Evolutionary conservation across 2,113 vertebrate genomes (phyloP).

Genomic region (Scomber colias): DNA sequence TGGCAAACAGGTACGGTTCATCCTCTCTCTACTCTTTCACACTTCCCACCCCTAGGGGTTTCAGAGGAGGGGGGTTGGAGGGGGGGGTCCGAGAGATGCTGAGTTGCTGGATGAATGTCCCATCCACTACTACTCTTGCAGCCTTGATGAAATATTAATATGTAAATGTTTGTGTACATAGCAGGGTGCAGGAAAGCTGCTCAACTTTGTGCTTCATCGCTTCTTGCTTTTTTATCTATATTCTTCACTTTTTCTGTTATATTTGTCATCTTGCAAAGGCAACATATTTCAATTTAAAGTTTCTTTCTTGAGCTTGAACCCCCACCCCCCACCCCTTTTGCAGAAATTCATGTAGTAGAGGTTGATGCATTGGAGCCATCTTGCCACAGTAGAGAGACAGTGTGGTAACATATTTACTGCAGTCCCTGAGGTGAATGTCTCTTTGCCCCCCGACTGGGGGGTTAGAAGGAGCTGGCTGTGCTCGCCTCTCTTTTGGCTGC

Average conservation of each 20-base stretch:
- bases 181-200: background rate
- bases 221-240: background rate
- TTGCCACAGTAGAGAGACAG: constrained; percentile 37
- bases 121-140: constrained; percentile 6
- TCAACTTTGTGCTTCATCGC: background rate
- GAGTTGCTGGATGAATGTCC: constrained; percentile 10
- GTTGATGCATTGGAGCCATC: constrained; percentile 59
- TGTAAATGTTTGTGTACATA: constrained; percentile 40
- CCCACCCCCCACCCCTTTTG: background rate
- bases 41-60: background rate
- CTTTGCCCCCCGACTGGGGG: constrained; percentile 29
- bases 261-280: background rate
- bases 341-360: constrained; percentile 26
- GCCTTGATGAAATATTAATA: constrained; percentile 48
- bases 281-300: constrained; percentile 34
- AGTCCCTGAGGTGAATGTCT: constrained; percentile 62
- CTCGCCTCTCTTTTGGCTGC: constrained; percentile 24
- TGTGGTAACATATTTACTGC: constrained; percentile 66
- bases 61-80: background rate
- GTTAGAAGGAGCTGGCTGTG: constrained; percentile 26
- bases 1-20: constrained; percentile 84
- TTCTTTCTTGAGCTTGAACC: background rate
- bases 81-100: constrained; percentile 1
- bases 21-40: constrained; percentile 24
- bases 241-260: background rate